phyloP scores from a whole-genome alignment of 2,113 vertebrate species.

The Nerophis ophidion region DNA sequence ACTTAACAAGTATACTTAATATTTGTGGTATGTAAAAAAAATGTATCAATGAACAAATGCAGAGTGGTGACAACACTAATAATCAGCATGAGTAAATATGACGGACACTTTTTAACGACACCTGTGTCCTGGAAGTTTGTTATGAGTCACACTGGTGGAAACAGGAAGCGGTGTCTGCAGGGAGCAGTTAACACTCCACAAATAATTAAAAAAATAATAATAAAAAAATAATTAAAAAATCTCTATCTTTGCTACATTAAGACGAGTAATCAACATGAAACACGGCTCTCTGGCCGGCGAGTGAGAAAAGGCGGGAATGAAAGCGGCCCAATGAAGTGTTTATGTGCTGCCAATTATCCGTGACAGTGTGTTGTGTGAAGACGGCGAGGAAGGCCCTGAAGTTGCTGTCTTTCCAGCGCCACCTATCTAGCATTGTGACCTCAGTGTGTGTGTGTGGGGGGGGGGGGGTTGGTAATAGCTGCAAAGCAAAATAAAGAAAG shows the following conservation, averaged over 20 bases:
- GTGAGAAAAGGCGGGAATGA: constrained; percentile 65
- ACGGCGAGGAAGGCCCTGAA: constrained; percentile 48
- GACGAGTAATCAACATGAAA: constrained; percentile 58
- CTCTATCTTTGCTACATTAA: constrained; percentile 44
- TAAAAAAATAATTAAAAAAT: constrained; percentile 29
- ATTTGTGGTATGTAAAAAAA: too few species aligned
- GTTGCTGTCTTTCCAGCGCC: constrained; percentile 32
- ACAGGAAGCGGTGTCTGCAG: constrained; percentile 60
- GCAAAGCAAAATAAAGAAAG: constrained; percentile 44
- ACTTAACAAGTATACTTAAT: too few species aligned
- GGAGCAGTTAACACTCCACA: constrained; percentile 66
- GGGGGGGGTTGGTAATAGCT: not conserved
- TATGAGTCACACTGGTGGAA: constrained; percentile 50
- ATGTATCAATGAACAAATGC: not conserved
- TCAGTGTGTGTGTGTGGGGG: not conserved
- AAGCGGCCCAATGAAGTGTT: constrained; percentile 68
- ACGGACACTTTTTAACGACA: not conserved
- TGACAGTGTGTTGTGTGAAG: constrained; percentile 49
- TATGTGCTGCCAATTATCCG: constrained; percentile 68
- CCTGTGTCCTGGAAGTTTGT: constrained; percentile 31
- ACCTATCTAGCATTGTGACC: constrained; percentile 4
- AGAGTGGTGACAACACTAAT: not conserved
- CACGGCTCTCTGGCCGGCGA: constrained; percentile 51
- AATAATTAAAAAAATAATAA: constrained; percentile 21
- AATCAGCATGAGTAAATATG: not conserved